phyloP scores from a whole-genome alignment of 2,113 vertebrate genomes.

The Chelonoidis abingdonii region DNA sequence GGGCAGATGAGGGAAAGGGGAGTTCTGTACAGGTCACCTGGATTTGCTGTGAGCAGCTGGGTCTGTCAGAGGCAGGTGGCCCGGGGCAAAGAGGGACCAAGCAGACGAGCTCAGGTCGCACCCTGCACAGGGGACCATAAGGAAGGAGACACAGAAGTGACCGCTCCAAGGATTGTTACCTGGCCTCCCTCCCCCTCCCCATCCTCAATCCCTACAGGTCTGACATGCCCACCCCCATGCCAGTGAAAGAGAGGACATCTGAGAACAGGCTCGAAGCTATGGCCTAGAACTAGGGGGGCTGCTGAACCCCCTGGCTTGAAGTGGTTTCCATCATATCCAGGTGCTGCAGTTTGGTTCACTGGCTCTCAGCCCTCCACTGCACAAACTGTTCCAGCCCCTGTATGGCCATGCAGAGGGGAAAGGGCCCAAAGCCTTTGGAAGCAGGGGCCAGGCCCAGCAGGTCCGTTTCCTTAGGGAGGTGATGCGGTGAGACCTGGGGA shows the following conservation, averaged over 20 bases:
- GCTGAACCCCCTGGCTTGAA: no score
- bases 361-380: no score
- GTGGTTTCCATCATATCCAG: no score
- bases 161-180: background rate
- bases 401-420: no score
- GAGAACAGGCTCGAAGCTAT: background rate
- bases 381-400: no score
- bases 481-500: no score
- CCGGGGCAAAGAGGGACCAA: background rate
- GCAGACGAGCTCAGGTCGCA: background rate
- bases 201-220: no score
- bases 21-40: background rate
- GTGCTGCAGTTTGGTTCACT: no score
- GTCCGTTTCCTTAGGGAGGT: no score
- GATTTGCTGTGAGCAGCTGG: background rate
- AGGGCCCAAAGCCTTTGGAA: background rate
- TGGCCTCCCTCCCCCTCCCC: no score
- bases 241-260: background rate
- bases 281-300: no score
- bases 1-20: background rate
- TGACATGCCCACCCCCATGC: no score
- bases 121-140: background rate
- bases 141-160: background rate
- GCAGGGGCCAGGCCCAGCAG: background rate
- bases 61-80: background rate